Percentiles rank a stretch among this genome's conserved stretches.
These are phyloP conservation scores for Parotocinclus haroldoi DNA, from an alignment of 2,797 vertebrate genomes.

Conservation along the genomic window DNA sequence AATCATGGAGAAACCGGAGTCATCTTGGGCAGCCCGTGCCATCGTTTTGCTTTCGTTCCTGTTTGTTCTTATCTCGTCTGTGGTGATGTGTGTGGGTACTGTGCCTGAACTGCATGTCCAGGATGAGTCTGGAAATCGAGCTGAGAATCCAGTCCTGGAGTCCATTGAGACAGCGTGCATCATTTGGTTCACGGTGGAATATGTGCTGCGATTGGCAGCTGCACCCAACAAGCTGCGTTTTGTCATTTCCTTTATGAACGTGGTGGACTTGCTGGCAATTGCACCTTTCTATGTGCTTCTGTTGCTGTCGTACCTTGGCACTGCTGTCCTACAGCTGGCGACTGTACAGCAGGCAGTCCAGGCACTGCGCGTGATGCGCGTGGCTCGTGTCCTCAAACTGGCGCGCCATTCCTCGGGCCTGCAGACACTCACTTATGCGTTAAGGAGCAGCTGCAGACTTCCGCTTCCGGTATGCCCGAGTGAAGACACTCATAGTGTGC, in stretches of 20 bases:
- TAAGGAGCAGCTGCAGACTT: no score
- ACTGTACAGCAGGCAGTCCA: constrained; percentile 96
- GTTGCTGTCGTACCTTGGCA: constrained; percentile 84
- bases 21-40: constrained; percentile 81
- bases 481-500: no score
- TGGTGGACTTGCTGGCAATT: constrained; percentile 92
- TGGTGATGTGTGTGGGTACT: constrained; percentile 94
- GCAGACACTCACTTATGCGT: constrained; percentile 92
- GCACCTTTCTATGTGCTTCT: constrained; percentile 92
- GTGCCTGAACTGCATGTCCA: constrained; percentile 89
- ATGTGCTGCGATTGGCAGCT: constrained; percentile 83
- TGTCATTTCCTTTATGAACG: constrained; percentile 89
- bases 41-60: constrained; percentile 90
- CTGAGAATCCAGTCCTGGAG: constrained; percentile 89
- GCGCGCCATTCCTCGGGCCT: constrained; percentile 93
- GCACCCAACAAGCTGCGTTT: constrained; percentile 88
- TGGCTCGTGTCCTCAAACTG: constrained; percentile 94
- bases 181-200: constrained; percentile 94
- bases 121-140: constrained; percentile 78
- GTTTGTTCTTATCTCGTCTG: constrained; percentile 88
- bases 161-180: constrained; percentile 93
- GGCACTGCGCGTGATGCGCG: constrained; percentile 93
- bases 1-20: constrained; percentile 96
- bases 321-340: constrained; percentile 87
- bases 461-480: no score